phyloP scores from a whole-genome alignment of 23 tunicate genomes.

The Ciona savignyi region DNA sequence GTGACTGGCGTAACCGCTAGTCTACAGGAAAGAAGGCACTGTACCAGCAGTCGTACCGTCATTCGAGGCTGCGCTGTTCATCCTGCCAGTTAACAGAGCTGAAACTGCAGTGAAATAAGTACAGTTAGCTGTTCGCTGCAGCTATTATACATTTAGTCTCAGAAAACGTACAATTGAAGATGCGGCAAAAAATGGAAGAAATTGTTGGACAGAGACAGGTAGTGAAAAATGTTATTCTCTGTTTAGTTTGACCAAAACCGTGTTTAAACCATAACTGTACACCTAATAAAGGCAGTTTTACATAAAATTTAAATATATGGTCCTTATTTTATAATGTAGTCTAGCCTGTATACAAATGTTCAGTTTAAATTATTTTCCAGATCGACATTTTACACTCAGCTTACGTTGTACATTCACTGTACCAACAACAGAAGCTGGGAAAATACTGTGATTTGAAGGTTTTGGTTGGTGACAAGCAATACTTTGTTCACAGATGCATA shows the following conservation, averaged over 20 bases:
- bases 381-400: conserved; percentile 80
- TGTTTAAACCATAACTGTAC: no score
- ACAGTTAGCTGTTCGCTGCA: not conserved
- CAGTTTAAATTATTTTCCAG: conserved; percentile 44
- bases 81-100: not conserved
- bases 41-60: no score
- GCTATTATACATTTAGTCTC: not conserved
- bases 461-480: conserved; percentile 73
- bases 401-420: conserved; percentile 59
- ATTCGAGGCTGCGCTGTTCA: not conserved
- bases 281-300: no score
- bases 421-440: conserved; percentile 75
- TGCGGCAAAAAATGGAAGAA: not conserved
- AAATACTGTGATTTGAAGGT: conserved; percentile 85
- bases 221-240: not conserved
- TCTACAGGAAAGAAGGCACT: no score
- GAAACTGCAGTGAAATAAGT: not conserved
- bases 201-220: not conserved
- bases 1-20: no score
- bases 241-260: no score
- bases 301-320: no score
- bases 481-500: conserved; percentile 77
- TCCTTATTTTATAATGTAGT: no score
- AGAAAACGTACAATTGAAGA: not conserved
- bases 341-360: no score